A percentile compares a stretch with the other conserved stretches of the same genome.
These are phyloP conservation scores for Anas acuta DNA, from an alignment of 2,797 vertebrate genomes.

Conservation along the genomic window DNA sequence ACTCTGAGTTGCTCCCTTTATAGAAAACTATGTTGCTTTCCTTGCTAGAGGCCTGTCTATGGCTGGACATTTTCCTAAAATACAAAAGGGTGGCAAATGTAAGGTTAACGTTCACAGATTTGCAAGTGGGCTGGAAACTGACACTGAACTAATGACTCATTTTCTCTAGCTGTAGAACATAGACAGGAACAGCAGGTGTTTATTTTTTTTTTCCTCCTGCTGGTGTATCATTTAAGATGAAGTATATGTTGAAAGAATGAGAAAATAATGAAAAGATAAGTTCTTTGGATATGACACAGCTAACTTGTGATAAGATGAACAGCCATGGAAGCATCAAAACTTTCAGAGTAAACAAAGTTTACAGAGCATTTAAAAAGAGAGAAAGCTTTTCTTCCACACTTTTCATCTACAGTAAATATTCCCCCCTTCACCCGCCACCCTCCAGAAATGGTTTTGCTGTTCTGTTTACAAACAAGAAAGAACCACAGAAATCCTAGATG, in stretches of 20 bases:
- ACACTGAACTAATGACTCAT: slow-evolving; percentile 64
- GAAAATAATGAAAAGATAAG: slow-evolving; percentile 53
- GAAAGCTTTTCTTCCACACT: not conserved
- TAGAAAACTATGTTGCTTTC: not conserved
- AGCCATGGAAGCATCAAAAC: not conserved
- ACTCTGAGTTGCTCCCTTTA: not conserved
- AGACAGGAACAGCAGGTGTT: slow-evolving; percentile 66
- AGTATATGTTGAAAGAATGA: slow-evolving; percentile 18
- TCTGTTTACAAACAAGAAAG: not conserved
- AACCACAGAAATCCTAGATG: not conserved
- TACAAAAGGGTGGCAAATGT: not conserved
- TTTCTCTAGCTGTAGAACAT: slow-evolving; percentile 46
- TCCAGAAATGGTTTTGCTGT: not conserved
- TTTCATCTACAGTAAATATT: not conserved
- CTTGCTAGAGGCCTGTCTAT: not conserved
- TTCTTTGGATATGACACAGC: slow-evolving; percentile 33
- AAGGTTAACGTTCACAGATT: not conserved
- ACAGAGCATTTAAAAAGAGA: not conserved
- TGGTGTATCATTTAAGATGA: slow-evolving; percentile 36
- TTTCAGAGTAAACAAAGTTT: not conserved
- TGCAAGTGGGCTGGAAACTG: slow-evolving; percentile 53
- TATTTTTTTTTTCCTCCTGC: slow-evolving; percentile 16
- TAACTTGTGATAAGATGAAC: slow-evolving; percentile 32
- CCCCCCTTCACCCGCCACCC: not conserved
- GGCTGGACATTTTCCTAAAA: not conserved